phyloP scores from a whole-genome alignment of 2,888 invertebrate species.

The Apamea anceps region DNA sequence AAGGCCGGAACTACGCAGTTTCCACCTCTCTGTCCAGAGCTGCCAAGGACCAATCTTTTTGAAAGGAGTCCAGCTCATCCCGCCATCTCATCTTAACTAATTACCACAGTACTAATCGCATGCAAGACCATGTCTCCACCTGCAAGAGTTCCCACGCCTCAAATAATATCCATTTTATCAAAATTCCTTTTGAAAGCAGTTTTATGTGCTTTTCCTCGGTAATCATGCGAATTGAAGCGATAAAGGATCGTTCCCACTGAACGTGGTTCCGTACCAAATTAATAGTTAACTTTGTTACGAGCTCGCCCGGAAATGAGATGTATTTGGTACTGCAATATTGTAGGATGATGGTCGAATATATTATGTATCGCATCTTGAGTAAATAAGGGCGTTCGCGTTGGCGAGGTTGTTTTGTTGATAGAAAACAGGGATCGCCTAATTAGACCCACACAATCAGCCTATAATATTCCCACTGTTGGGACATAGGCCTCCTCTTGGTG shows the following conservation, averaged over 20 bases:
- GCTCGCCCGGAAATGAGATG: slow-evolving; percentile 31
- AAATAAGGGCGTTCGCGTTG: background rate
- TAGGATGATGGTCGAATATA: slow-evolving; percentile 32
- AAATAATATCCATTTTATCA: slow-evolving; percentile 32
- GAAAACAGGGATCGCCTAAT: background rate
- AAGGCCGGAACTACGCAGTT: too few species aligned
- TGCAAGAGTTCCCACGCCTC: slow-evolving; percentile 28
- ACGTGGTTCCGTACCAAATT: slow-evolving; percentile 42
- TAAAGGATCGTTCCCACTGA: slow-evolving; percentile 24
- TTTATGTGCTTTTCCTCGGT: slow-evolving; percentile 44
- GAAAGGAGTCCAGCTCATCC: too few species aligned
- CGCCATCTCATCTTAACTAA: background rate
- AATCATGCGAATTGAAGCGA: slow-evolving; percentile 49
- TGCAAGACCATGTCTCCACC: slow-evolving; percentile 8
- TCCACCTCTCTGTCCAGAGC: too few species aligned
- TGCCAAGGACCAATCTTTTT: too few species aligned
- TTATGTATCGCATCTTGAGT: slow-evolving; percentile 39
- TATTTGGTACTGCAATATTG: slow-evolving; percentile 24
- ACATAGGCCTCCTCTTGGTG: too few species aligned
- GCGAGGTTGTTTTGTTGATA: slow-evolving; percentile 5
- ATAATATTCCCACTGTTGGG: too few species aligned
- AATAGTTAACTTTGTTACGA: slow-evolving; percentile 21
- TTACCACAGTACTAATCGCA: slow-evolving; percentile 1
- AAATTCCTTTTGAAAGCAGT: slow-evolving; percentile 26
- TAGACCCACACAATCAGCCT: too few species aligned